Evolutionary conservation across 1,140 invertebrate species (phyloP).

Genomic region (Oncopodura yosiiana): DNA sequence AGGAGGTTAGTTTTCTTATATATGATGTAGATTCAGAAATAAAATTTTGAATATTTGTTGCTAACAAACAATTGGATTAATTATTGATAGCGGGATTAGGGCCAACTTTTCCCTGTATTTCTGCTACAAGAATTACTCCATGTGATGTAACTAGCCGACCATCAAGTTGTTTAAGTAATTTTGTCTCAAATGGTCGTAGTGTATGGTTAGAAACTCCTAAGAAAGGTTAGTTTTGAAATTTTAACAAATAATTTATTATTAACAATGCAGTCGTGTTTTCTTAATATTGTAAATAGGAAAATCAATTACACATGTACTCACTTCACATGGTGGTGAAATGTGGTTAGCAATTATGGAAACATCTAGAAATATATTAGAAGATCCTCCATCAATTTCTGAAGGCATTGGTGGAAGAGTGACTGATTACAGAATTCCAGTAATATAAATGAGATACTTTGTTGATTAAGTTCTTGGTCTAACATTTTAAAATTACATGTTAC

Average conservation of each 20-base stretch:
- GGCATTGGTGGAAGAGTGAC: conserved; percentile 84
- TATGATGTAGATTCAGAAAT: too few species aligned
- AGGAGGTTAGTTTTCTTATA: too few species aligned
- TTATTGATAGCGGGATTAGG: conserved; percentile 13
- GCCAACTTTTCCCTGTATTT: conserved; percentile 58
- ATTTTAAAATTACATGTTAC: conserved; percentile 3
- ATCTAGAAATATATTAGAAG: conserved; percentile 76
- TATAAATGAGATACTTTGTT: not conserved
- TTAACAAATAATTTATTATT: not conserved
- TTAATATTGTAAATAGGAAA: conserved; percentile 48
- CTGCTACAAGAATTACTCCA: conserved; percentile 81
- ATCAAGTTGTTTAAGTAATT: conserved; percentile 92
- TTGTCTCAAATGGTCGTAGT: conserved; percentile 81
- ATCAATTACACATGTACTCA: conserved; percentile 82
- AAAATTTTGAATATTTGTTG: too few species aligned
- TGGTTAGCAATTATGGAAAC: conserved; percentile 87
- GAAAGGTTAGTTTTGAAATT: conserved; percentile 52
- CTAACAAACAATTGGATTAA: too few species aligned
- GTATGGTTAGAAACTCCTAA: conserved; percentile 90
- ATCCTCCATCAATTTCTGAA: conserved; percentile 89
- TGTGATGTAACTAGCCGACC: conserved; percentile 90
- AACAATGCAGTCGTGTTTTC: not conserved
- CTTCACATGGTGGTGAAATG: conserved; percentile 89
- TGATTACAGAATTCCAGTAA: conserved; percentile 67
- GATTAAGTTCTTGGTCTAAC: not conserved